A percentile compares a stretch with the other conserved stretches of the same genome.
Evolutionary conservation across 2,888 invertebrate species (phyloP).

Genomic region (Tinea semifulvella): DNA sequence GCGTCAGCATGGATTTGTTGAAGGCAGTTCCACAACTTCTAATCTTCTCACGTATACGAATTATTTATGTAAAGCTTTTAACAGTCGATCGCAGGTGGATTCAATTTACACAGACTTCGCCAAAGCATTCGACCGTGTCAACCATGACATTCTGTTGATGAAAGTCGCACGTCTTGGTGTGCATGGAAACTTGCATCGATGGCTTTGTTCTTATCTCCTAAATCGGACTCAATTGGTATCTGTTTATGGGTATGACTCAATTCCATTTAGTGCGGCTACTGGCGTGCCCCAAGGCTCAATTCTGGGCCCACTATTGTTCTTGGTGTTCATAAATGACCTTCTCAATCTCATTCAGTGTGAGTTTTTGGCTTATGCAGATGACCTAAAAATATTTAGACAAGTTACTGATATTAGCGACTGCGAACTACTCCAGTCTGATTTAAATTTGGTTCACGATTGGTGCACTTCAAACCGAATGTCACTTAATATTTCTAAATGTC

Average conservation of each 20-base stretch:
- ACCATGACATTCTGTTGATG: not conserved
- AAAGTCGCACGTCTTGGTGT: slow-evolving; percentile 5
- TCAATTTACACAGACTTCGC: slow-evolving; percentile 14
- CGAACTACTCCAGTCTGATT: not conserved
- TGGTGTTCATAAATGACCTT: slow-evolving; percentile 11
- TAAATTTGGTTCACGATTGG: not conserved
- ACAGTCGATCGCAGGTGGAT: not conserved
- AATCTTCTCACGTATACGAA: slow-evolving; percentile 11
- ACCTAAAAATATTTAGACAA: not conserved
- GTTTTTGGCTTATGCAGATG: slow-evolving; percentile 1
- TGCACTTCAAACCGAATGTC: not conserved
- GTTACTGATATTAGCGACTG: not conserved
- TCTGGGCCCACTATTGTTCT: slow-evolving; percentile 11
- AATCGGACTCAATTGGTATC: slow-evolving; percentile 10
- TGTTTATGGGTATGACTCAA: slow-evolving; percentile 11
- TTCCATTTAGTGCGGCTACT: not conserved
- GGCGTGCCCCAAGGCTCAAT: slow-evolving; percentile 14
- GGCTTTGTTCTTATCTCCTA: slow-evolving; percentile 10
- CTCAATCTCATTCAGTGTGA: not conserved
- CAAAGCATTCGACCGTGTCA: slow-evolving; percentile 13
- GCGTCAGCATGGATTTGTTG: slow-evolving; percentile 12
- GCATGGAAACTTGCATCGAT: slow-evolving; percentile 11
- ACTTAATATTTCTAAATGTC: slow-evolving; percentile 3
- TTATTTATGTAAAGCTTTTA: not conserved
- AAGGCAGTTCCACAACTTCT: slow-evolving; percentile 4